These are phyloP conservation scores for Hydropsyche tenuis DNA, from an alignment of 1,140 invertebrate genomes.

Conservation along the genomic window DNA sequence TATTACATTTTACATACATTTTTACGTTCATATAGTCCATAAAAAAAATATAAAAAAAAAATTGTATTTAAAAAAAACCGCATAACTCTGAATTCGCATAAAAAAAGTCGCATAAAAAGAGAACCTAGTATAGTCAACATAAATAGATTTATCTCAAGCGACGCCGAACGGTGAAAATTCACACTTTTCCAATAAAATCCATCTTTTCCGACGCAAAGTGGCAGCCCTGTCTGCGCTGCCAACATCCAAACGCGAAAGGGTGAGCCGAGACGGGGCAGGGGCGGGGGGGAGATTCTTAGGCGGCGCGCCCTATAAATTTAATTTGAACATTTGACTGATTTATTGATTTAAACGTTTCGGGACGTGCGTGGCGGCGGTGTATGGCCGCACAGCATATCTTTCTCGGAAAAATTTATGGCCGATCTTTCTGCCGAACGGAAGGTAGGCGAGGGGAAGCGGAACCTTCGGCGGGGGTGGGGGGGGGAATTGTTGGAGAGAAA, in stretches of 20 bases:
- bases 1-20: too few relatives aligned
- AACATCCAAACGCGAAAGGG: not conserved
- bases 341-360: conserved; percentile 32
- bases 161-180: too few relatives aligned
- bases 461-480: not conserved
- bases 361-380: conserved; percentile 22
- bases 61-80: too few relatives aligned
- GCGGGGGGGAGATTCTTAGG: conserved; percentile 5
- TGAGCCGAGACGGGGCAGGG: not conserved
- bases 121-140: too few relatives aligned
- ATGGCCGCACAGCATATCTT: conserved; percentile 24
- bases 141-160: too few relatives aligned
- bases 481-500: not conserved
- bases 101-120: too few relatives aligned
- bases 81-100: too few relatives aligned
- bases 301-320: conserved; percentile 32
- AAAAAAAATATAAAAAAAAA: too few relatives aligned
- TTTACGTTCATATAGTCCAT: too few relatives aligned
- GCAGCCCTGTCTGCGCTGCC: too few relatives aligned
- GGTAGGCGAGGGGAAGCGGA: too few relatives aligned
- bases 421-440: not conserved
- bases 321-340: conserved; percentile 38
- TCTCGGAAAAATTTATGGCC: conserved; percentile 10
- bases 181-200: not conserved
- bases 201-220: not conserved